phyloP scores from a whole-genome alignment of 2,888 invertebrate genomes.

The Leptura quadrifasciata region DNA sequence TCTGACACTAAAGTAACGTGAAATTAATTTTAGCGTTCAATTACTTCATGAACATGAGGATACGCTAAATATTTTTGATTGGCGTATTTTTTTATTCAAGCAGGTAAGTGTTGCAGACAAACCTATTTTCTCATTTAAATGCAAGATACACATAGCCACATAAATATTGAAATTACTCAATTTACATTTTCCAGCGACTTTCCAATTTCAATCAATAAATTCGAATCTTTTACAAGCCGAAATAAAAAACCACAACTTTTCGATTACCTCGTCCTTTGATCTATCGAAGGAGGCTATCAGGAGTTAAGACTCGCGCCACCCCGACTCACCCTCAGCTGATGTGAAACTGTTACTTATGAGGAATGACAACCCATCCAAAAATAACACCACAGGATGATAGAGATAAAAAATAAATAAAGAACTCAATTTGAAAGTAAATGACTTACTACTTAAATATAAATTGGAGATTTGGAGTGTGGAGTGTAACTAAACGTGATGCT shows the following conservation, averaged over 20 bases:
- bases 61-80: no score
- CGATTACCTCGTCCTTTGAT: constrained; percentile 66
- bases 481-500: constrained; percentile 37
- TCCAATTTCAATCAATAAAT: constrained; percentile 31
- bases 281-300: constrained; percentile 55
- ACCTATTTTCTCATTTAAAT: constrained; percentile 33
- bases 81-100: neutral
- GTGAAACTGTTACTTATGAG: constrained; percentile 44
- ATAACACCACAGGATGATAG: constrained; percentile 36
- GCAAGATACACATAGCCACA: constrained; percentile 37
- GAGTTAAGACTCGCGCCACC: constrained; percentile 28
- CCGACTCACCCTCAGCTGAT: constrained; percentile 8
- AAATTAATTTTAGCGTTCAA: no score
- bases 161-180: constrained; percentile 51
- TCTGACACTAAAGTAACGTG: no score
- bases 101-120: neutral
- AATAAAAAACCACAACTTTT: constrained; percentile 63
- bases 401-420: constrained; percentile 66
- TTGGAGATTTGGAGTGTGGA: constrained; percentile 50
- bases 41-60: no score
- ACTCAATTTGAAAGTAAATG: constrained; percentile 69
- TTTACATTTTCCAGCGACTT: constrained; percentile 41
- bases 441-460: constrained; percentile 68
- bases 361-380: constrained; percentile 49
- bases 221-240: constrained; percentile 1